These are phyloP conservation scores for Philantomba maxwellii DNA, from an alignment of 2,113 vertebrate species.

Conservation along the genomic window DNA sequence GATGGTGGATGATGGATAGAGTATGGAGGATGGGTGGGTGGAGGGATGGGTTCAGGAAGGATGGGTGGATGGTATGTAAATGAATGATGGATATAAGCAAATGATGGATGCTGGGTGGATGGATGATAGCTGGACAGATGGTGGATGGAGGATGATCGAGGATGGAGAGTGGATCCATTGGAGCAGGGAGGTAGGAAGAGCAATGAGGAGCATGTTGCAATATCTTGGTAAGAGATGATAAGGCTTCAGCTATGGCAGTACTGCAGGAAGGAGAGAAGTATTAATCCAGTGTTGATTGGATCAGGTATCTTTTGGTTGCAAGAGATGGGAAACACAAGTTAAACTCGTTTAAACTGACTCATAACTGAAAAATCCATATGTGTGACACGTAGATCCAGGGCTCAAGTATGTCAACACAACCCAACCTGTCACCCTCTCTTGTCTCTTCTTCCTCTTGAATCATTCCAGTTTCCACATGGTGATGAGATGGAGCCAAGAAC, in stretches of 20 bases:
- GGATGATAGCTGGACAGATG: too few relatives aligned
- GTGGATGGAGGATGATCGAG: neutral
- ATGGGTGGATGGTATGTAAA: neutral
- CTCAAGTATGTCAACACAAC: neutral
- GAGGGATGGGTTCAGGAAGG: neutral
- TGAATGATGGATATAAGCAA: neutral
- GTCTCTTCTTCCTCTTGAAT: neutral
- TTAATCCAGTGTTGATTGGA: neutral
- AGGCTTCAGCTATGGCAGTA: neutral
- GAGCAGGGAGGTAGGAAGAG: neutral
- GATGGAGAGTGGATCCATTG: neutral
- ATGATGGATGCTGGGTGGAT: neutral
- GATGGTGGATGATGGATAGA: neutral
- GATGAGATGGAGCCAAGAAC: neutral
- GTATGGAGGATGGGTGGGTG: neutral
- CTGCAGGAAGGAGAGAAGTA: neutral
- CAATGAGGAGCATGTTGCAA: neutral
- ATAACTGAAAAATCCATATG: neutral
- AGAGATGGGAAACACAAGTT: neutral
- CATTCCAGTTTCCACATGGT: neutral
- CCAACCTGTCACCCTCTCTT: neutral
- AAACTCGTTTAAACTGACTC: neutral
- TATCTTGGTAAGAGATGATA: neutral
- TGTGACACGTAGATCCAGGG: neutral
- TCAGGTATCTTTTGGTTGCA: neutral